Percentiles rank a stretch among this genome's conserved stretches.
These are phyloP conservation scores for Leptoclinus maculatus DNA, from an alignment of 2,797 vertebrate genomes.

Conservation along the genomic window DNA sequence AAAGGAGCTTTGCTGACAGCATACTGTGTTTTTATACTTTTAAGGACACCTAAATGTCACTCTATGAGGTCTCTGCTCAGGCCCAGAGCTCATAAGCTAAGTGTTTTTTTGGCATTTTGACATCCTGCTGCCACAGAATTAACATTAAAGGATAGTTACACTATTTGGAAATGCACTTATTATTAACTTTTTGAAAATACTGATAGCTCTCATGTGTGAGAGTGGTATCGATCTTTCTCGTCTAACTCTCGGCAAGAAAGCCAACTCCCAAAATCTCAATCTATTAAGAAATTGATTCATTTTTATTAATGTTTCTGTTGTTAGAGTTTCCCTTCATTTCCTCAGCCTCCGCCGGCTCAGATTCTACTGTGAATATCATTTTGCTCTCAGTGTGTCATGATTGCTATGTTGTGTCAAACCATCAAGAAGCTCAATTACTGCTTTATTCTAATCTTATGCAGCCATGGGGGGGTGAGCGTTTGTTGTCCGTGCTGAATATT, in stretches of 20 bases:
- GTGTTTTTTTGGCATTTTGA: slow-evolving; percentile 47
- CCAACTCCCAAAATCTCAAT: background rate
- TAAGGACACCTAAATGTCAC: slow-evolving; percentile 31
- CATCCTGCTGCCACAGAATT: background rate
- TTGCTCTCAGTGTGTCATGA: slow-evolving; percentile 23
- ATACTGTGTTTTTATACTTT: slow-evolving; percentile 4
- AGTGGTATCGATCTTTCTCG: background rate
- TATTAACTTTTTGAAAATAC: background rate
- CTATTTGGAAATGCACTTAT: background rate
- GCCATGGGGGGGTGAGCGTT: slow-evolving; percentile 4
- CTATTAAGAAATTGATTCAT: background rate
- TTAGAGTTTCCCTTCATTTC: background rate
- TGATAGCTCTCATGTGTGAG: background rate
- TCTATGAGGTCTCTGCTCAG: background rate
- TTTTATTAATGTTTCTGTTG: background rate
- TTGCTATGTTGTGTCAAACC: slow-evolving; percentile 30
- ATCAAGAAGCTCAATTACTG: slow-evolving; percentile 15
- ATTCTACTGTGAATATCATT: slow-evolving; percentile 34
- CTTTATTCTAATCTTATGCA: slow-evolving; percentile 19
- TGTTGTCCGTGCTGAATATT: slow-evolving; percentile 1
- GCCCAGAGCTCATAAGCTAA: slow-evolving; percentile 31
- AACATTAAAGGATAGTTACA: background rate
- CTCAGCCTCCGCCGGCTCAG: slow-evolving; percentile 4
- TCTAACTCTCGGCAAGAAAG: background rate
- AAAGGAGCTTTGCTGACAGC: background rate